phyloP scores from a whole-genome alignment of 2,797 vertebrate genomes.

The Sebastes dallii region DNA sequence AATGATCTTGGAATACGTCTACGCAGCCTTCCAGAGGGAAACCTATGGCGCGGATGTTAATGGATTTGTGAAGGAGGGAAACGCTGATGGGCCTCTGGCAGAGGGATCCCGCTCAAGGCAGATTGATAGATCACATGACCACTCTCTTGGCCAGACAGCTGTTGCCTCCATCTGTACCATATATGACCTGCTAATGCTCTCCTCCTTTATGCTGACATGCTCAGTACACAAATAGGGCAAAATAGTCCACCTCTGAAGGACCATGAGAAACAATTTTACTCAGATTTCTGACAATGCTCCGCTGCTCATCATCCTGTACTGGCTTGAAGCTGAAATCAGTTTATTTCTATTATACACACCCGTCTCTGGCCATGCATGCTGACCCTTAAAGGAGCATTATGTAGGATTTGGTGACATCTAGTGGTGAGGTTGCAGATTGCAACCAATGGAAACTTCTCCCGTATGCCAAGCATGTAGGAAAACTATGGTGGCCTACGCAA shows the following conservation, averaged over 20 bases:
- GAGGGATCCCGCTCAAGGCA: conserved; percentile 39
- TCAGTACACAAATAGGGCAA: neutral
- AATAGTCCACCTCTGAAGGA: neutral
- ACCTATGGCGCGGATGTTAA: conserved; percentile 37
- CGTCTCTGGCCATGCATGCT: neutral
- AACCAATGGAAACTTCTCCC: no score
- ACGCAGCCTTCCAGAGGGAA: conserved; percentile 20
- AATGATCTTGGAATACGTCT: conserved; percentile 41
- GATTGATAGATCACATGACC: conserved; percentile 52
- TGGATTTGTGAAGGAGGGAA: conserved; percentile 50
- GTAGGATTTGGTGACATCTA: no score
- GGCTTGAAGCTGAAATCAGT: neutral
- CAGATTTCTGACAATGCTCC: neutral
- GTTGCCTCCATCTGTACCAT: conserved; percentile 66
- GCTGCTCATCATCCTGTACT: neutral
- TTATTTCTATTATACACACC: neutral
- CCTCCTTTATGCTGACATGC: neutral
- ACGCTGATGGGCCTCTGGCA: conserved; percentile 45
- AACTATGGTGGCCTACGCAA: no score
- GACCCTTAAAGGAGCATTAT: neutral
- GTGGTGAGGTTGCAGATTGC: no score
- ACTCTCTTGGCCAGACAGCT: conserved; percentile 61
- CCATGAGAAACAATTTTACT: neutral
- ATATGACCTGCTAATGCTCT: conserved; percentile 32
- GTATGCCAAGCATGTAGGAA: no score